Percentiles rank a stretch among this genome's conserved stretches.
phyloP scores from a whole-genome alignment of 2,113 vertebrate genomes.

The Leptobrachium leishanense region DNA sequence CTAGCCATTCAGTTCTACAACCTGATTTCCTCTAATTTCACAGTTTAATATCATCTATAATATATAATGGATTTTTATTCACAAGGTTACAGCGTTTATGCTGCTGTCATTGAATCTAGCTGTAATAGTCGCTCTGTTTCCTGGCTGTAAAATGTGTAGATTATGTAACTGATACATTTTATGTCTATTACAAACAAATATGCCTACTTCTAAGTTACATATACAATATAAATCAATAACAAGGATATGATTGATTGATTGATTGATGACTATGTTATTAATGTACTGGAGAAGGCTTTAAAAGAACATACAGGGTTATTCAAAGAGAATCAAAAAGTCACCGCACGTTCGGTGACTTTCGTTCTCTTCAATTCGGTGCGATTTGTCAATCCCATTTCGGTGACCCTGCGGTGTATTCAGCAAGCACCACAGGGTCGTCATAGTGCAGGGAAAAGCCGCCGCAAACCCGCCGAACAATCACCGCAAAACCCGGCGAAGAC shows the following conservation, averaged over 20 bases:
- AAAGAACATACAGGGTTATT: too few relatives aligned
- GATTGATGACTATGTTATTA: background rate
- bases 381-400: too few relatives aligned
- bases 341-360: too few relatives aligned
- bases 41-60: constrained; percentile 64
- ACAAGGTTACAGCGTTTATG: constrained; percentile 35
- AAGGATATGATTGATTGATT: background rate
- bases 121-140: background rate
- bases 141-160: background rate
- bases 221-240: background rate
- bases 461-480: too few relatives aligned
- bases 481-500: too few relatives aligned
- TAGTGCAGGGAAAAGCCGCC: too few relatives aligned
- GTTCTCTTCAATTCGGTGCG: too few relatives aligned
- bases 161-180: background rate
- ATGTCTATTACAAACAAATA: background rate
- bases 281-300: background rate
- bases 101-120: constrained; percentile 4
- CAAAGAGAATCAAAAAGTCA: too few relatives aligned
- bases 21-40: constrained; percentile 25
- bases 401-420: too few relatives aligned
- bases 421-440: too few relatives aligned
- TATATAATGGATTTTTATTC: constrained; percentile 55
- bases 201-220: background rate
- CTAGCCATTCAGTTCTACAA: constrained; percentile 48